Base-by-base conservation (phyloP, 2,888 invertebrate genomes). In the Athalia circularis region DNA sequence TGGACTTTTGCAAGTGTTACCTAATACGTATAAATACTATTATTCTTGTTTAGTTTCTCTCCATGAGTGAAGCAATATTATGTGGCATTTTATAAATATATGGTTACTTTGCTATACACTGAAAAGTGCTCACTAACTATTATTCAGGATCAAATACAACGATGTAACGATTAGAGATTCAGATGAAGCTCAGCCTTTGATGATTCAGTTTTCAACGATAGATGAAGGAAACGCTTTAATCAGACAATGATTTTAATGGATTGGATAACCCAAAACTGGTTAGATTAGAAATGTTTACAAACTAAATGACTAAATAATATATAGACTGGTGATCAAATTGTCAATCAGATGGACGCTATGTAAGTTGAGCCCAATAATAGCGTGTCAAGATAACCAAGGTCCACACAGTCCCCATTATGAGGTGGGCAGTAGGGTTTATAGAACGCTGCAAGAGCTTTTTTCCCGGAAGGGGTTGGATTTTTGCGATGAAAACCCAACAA, bases 401-500 rank as follows among this genome's bases (percentile, higher is more conserved):
- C 29, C 1, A 29, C 29, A 29, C 2, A 29, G 29, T 29, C 29
- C 29, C 29, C 29, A 29, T 74, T 57, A 7, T 67, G 76, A 80
- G 68, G 77, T 77, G 50, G 48, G 54, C 65, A 52, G 68, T 75
- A 59, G 11, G 5, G 79, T 86, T 94, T 96, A 97, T 84, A 97
- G 92, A 85, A 97, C 92, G 85, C 93, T 93, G 92, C 98, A 98
- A 80, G 96, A 95, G 89, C 95, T 96, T 92, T 98, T 98, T 91
- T 98, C 98, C 83, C 97, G 94, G 92, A 97, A 98, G 48, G 98
- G 98, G 91, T 98, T 98, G 13, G 97, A 96, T 90, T 97, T 97
- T 90, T 98, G 98, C 84, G 96, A 97, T 81, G 97, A 95, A 91
- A 98, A 98, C 54, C 98, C 98, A 82, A 96, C 96, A 82, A 98